phyloP scores from a whole-genome alignment of 2,888 invertebrate species.

The Lycocerus yunnanus region DNA sequence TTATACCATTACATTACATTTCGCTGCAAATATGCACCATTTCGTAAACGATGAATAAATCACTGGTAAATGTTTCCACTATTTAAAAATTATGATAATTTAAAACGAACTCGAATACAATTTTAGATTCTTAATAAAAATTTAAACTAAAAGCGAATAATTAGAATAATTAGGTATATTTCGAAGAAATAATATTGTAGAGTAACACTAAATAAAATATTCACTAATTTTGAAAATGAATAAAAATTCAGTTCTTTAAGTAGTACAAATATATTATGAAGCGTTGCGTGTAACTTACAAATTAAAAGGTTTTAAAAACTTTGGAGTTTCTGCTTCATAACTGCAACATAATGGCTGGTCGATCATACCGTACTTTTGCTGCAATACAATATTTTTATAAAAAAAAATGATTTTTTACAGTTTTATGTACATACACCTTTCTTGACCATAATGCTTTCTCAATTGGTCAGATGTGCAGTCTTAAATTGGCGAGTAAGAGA shows the following conservation, averaged over 20 bases:
- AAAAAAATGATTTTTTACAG: too few species aligned
- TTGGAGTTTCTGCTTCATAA: background rate
- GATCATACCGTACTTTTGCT: background rate
- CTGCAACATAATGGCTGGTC: background rate
- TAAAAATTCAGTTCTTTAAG: background rate
- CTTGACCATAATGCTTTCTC: too few species aligned
- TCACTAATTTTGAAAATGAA: background rate
- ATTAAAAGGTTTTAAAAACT: background rate
- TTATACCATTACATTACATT: background rate
- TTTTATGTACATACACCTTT: too few species aligned
- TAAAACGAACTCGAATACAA: background rate
- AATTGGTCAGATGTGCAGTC: too few species aligned
- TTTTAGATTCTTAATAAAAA: background rate
- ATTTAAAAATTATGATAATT: background rate
- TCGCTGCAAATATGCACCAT: background rate
- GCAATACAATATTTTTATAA: too few species aligned
- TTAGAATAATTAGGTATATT: background rate
- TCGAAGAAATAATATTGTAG: background rate
- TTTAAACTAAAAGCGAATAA: background rate
- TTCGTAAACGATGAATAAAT: background rate
- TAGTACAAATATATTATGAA: background rate
- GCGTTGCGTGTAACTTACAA: background rate
- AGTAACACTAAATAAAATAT: background rate
- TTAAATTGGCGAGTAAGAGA: too few species aligned
- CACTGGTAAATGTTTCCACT: background rate